A percentile compares a stretch with the other conserved stretches of the same genome.
phyloP scores from a whole-genome alignment of 2,888 invertebrate genomes.

The Crioceris asparagi region DNA sequence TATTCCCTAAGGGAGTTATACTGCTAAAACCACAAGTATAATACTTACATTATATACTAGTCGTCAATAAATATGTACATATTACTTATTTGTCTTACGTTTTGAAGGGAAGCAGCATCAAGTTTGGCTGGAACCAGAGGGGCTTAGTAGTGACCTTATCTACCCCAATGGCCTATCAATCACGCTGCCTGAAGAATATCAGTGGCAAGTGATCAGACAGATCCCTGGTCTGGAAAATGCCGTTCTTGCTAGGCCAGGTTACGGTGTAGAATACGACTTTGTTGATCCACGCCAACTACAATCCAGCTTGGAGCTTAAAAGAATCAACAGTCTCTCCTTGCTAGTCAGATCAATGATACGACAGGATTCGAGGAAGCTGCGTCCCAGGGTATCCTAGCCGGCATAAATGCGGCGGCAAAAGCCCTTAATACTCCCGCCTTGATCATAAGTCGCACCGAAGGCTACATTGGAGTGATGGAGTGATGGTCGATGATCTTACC shows the following conservation, averaged over 20 bases:
- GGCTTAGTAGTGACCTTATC: slow-evolving; percentile 59
- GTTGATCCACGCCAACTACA: slow-evolving; percentile 75
- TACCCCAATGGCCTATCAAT: slow-evolving; percentile 83
- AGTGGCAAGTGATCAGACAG: slow-evolving; percentile 53
- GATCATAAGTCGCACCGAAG: slow-evolving; percentile 60
- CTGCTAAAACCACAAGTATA: no score
- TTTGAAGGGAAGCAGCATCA: slow-evolving; percentile 45
- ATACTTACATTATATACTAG: no score
- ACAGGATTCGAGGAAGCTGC: slow-evolving; percentile 92
- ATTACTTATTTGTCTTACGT: no score
- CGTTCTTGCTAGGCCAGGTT: slow-evolving; percentile 56
- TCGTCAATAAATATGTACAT: no score
- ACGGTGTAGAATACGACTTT: slow-evolving; percentile 83
- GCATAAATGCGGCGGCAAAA: slow-evolving; percentile 61
- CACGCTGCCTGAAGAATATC: slow-evolving; percentile 69
- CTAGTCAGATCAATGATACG: slow-evolving; percentile 88
- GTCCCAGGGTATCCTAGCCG: slow-evolving; percentile 77
- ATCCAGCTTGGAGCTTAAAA: slow-evolving; percentile 62
- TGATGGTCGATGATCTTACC: slow-evolving; percentile 75
- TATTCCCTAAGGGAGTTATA: no score
- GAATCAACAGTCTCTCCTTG: slow-evolving; percentile 64
- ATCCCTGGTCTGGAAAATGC: slow-evolving; percentile 61
- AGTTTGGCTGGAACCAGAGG: slow-evolving; percentile 84
- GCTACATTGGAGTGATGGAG: slow-evolving; percentile 85
- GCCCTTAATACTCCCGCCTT: slow-evolving; percentile 43